Base-by-base conservation (phyloP, 2,797 vertebrate genomes). In the Petrocephalus sullivani region DNA sequence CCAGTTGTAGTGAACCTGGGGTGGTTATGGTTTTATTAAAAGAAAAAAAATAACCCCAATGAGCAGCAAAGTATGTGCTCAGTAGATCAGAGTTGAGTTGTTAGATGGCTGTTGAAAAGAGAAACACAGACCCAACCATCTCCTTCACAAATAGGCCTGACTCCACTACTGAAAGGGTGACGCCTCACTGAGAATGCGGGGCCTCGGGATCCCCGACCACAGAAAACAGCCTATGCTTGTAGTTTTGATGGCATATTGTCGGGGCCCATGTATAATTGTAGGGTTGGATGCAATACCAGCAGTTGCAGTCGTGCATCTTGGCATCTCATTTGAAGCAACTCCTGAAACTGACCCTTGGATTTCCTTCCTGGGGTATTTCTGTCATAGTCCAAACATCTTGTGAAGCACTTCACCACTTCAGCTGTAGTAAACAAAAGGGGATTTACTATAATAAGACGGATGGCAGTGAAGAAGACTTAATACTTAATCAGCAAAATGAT, bases 81-180 rank as follows among this genome's bases (percentile, higher is more conserved):
- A 6, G 54, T 49, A 83, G 75, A 89, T 87, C 87, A 89, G 78
- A 83, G 81, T 28, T 21, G 53, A 33, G 37, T 54, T 86, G 49
- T 46, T 58, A 21, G 37, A 53, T 51, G 67, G 46, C 33, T 78
- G 37, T 16, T n/a, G 71, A 78, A 78, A 78, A 78, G 14, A 78
- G 19, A 46, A 78, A 78, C 37, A 46, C 16, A 46, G 71, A 78
- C 6, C 41, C 12, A 37, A 41, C 33, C 71, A 46, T 8, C 71
- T 46, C 16, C 14, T 75, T 16, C 33, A 14, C 37, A 78, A 46
- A 78, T 16, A 46, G 16, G 71, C 71, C 2, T 4, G 37, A 46
- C 71, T 46, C 5, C 5, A 6, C 33, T 33, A 4, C 23, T n/a
- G 71, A 78, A 78, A 8, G 71, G 71, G 71, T 78, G 71, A 78